A percentile compares a stretch with the other conserved stretches of the same genome.
phyloP scores from a whole-genome alignment of 1,140 invertebrate species.

The Zelostemma sp. region DNA sequence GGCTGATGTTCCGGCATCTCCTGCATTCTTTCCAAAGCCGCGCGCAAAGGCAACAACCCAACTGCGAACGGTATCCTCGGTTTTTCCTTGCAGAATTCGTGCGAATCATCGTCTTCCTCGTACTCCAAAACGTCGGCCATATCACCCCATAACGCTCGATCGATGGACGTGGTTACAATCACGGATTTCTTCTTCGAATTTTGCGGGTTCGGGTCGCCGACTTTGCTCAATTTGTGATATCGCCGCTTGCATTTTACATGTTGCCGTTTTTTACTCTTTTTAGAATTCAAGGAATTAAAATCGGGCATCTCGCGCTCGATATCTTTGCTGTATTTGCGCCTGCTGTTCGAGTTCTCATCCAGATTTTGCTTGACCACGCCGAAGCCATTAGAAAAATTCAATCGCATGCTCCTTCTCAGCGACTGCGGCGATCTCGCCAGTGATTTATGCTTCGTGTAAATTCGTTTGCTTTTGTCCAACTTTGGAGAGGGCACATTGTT shows the following conservation, averaged over 20 bases:
- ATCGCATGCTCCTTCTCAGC: constrained; percentile 59
- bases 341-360: constrained; percentile 34
- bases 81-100: constrained; percentile 55
- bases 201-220: constrained; percentile 5
- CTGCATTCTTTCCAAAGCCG: constrained; percentile 69
- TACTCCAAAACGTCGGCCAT: constrained; percentile 64
- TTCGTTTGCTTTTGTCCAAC: constrained; percentile 41
- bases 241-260: constrained; percentile 24
- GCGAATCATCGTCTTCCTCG: constrained; percentile 43
- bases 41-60: constrained; percentile 65
- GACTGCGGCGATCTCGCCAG: constrained; percentile 47
- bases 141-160: constrained; percentile 65
- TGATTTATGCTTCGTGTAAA: constrained; percentile 40
- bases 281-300: constrained; percentile 29
- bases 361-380: constrained; percentile 10
- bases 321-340: constrained; percentile 56
- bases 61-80: constrained; percentile 70
- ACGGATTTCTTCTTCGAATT: constrained; percentile 19
- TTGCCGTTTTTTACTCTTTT: constrained; percentile 28
- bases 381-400: constrained; percentile 49
- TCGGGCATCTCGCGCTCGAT: constrained; percentile 53
- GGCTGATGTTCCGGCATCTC: constrained; percentile 69
- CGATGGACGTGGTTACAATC: constrained; percentile 53
- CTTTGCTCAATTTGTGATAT: constrained; percentile 29
- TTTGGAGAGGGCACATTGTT: constrained; percentile 17